Evolutionary conservation across 2,888 invertebrate species (phyloP).

Genomic region (Notocelia uddmanniana): DNA sequence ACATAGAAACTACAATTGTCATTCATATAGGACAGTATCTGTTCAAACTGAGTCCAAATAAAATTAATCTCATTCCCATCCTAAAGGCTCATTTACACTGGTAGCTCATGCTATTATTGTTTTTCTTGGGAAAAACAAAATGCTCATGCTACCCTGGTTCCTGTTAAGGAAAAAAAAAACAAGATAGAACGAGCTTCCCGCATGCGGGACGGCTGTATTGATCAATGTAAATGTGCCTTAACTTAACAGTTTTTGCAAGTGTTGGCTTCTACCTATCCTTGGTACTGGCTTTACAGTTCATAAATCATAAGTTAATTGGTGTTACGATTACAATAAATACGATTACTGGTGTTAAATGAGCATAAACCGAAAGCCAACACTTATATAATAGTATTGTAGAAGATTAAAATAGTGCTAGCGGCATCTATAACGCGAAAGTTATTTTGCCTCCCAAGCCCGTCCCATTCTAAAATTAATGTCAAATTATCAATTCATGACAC

Average conservation of each 20-base stretch:
- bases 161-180: no score
- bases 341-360: conserved; percentile 10
- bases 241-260: conserved; percentile 4
- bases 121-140: no score
- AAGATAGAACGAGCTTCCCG: no score
- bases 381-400: conserved; percentile 24
- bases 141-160: no score
- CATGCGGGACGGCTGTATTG: no score
- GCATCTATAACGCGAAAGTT: conserved; percentile 26
- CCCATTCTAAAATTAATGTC: conserved; percentile 4
- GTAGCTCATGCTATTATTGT: no score
- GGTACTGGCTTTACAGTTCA: not conserved
- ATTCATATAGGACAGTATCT: conserved; percentile 27
- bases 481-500: conserved; percentile 12
- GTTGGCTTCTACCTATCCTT: conserved; percentile 21
- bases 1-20: not conserved
- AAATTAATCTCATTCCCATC: conserved; percentile 16
- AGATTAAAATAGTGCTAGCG: conserved; percentile 23
- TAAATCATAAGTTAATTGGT: conserved; percentile 1
- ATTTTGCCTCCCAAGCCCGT: not conserved
- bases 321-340: conserved; percentile 25
- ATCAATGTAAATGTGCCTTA: not conserved
- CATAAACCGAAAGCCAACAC: conserved; percentile 32
- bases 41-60: not conserved
- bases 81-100: no score